A percentile compares a stretch with the other conserved stretches of the same genome.
Conservation (phyloP, 2,113 vertebrate genomes). For the Thryonomys swinderianus region DNA sequence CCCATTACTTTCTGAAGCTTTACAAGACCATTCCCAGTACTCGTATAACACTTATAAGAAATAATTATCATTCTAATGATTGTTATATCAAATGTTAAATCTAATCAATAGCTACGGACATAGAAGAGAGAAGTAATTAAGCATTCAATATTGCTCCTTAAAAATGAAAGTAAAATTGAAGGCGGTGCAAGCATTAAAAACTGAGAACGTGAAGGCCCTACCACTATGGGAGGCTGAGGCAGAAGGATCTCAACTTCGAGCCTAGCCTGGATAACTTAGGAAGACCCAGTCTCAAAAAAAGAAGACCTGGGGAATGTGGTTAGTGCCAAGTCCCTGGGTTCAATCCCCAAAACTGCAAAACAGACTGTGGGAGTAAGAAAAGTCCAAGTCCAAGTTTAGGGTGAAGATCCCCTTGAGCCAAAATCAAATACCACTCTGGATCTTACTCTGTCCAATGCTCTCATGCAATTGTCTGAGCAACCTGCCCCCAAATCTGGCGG, state of each 20-base stretch:
- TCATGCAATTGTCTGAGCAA: background rate
- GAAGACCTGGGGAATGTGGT: background rate
- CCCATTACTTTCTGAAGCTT: constrained; percentile 56
- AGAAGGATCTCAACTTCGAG: background rate
- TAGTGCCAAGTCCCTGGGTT: background rate
- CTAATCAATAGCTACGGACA: constrained; percentile 73
- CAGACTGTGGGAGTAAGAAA: background rate
- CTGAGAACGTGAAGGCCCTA: background rate
- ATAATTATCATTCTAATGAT: constrained; percentile 66
- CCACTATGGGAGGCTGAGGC: background rate
- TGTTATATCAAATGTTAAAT: constrained; percentile 39
- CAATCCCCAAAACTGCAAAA: background rate
- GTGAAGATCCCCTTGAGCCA: background rate
- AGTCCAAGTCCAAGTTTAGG: background rate
- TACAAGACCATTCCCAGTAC: constrained; percentile 51
- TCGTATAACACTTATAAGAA: constrained; percentile 68
- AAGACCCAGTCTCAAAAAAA: background rate
- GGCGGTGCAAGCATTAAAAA: background rate
- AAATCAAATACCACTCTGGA: background rate
- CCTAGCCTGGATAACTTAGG: background rate
- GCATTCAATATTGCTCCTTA: background rate
- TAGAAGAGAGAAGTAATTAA: constrained; percentile 56
- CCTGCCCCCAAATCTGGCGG: background rate
- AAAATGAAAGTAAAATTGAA: constrained; percentile 43
- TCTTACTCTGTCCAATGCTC: background rate